A percentile compares a stretch with the other conserved stretches of the same genome.
These are phyloP conservation scores for Iguana delicatissima DNA, from an alignment of 2,797 vertebrate species.

Conservation along the genomic window DNA sequence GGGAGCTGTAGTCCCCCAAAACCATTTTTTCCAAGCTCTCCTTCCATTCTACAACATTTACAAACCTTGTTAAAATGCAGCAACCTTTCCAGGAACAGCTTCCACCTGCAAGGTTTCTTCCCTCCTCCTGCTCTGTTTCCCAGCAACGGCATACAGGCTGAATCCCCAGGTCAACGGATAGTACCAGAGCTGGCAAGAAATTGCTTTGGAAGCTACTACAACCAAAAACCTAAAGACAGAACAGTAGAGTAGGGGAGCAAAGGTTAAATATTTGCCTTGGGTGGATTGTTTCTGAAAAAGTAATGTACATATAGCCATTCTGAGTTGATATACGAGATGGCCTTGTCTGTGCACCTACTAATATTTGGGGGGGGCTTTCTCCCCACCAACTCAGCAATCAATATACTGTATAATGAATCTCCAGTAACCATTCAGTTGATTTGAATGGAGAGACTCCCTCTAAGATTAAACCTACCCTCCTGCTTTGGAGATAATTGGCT, in stretches of 20 bases:
- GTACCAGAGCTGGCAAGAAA: constrained; percentile 54
- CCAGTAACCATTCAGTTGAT: neutral
- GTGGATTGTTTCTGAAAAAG: constrained; percentile 28
- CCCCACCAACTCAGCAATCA: neutral
- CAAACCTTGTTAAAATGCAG: constrained; percentile 34
- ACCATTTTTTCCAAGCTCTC: too few relatives aligned
- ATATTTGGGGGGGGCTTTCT: neutral
- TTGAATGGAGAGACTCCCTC: neutral
- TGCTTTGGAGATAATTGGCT: neutral
- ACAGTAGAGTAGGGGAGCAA: constrained; percentile 38
- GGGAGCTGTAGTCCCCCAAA: too few relatives aligned
- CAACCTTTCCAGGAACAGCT: constrained; percentile 43
- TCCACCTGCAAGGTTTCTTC: constrained; percentile 50
- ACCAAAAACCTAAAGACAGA: constrained; percentile 50
- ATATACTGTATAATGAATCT: constrained; percentile 15
- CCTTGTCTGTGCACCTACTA: neutral
- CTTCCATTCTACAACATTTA: neutral
- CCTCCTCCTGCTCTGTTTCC: constrained; percentile 69
- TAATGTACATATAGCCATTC: constrained; percentile 15
- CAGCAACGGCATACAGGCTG: constrained; percentile 71
- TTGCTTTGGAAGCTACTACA: constrained; percentile 59
- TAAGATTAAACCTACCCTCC: neutral
- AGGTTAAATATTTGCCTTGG: constrained; percentile 34
- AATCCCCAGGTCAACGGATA: constrained; percentile 59
- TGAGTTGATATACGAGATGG: neutral